Evolutionary conservation across 1,140 invertebrate species (phyloP).

Genomic region (Delia radicum): DNA sequence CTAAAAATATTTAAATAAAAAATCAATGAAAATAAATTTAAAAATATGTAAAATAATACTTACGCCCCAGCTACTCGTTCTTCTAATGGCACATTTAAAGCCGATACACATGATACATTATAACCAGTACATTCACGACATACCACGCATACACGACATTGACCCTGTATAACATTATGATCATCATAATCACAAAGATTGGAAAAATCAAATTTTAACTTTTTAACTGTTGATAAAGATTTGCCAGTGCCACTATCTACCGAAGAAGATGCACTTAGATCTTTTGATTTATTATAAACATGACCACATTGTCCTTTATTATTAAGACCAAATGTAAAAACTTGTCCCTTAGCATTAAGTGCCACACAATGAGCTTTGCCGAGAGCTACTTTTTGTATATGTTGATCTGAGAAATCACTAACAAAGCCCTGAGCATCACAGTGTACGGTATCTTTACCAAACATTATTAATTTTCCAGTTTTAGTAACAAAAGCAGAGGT

Average conservation of each 20-base stretch:
- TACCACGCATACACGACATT: slow-evolving; percentile 67
- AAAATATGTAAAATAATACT: slow-evolving; percentile 56
- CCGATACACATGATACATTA: slow-evolving; percentile 80
- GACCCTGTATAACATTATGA: slow-evolving; percentile 50
- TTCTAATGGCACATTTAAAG: slow-evolving; percentile 63
- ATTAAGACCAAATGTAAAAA: slow-evolving; percentile 96
- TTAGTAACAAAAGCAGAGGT: slow-evolving; percentile 89
- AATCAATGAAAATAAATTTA: background rate
- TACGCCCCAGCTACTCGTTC: slow-evolving; percentile 85
- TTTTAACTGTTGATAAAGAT: slow-evolving; percentile 8
- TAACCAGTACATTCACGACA: slow-evolving; percentile 95
- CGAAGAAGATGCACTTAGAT: slow-evolving; percentile 35
- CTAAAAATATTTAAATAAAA: slow-evolving; percentile 56
- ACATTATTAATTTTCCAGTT: slow-evolving; percentile 87
- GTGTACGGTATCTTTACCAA: slow-evolving; percentile 91
- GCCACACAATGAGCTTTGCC: slow-evolving; percentile 94
- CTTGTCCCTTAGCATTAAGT: slow-evolving; percentile 83
- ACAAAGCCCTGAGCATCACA: slow-evolving; percentile 75
- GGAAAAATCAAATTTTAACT: slow-evolving; percentile 48
- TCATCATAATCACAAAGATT: slow-evolving; percentile 54
- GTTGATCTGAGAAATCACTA: slow-evolving; percentile 74
- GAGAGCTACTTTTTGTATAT: slow-evolving; percentile 78
- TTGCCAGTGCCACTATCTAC: background rate
- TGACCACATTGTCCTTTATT: slow-evolving; percentile 97
- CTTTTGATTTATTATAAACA: slow-evolving; percentile 74